Base-by-base conservation (phyloP, 2,888 invertebrate genomes). In the Beris chalybata region DNA sequence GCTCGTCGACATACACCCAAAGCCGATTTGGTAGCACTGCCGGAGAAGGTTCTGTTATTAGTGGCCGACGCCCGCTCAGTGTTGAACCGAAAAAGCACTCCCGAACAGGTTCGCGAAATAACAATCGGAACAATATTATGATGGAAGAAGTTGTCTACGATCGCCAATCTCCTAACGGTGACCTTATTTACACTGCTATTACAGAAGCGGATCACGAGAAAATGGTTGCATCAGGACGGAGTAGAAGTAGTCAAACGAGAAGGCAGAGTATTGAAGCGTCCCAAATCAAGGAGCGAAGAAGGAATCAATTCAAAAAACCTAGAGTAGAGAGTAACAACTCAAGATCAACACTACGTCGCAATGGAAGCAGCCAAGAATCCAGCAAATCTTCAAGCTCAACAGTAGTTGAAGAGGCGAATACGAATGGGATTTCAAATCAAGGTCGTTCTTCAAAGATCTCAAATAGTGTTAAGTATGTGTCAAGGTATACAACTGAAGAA, bases 81-180 rank as follows among this genome's bases (percentile, higher is more conserved):
- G 43, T 56, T 13, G 43, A 32, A 4, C 30, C 13, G 43, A 56
- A 15, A 11, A 43, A 38, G 38, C 38, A 5, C 38, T 3, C 38
- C 38, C 7, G 9, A 38, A 7, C 38, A 38, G 7, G 38, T 7
- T 7, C 7, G 9, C 38, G 38, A 38, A 56, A n/a, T 3, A n/a
- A n/a, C 38, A 13, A 43, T 7, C 12, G 13, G 7, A 59, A 30
- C 11, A 32, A 59, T n/a, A 12, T 61, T 6, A 52, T 50, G 38
- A 52, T 50, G 38, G 61, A 61, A 38, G 61, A 61, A 15, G 38
- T 61, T 11, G n/a, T 38, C 32, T 61, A 50, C 22, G 52, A 52
- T 9, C 48, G 52, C 4, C 52, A 22, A 50, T 11, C 38, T 5
- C 52, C 38, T 4, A 52, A 50, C n/a, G 12, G 15, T 2, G 52